phyloP scores from a whole-genome alignment of 2,113 vertebrate species.

The Marcusenius ussheri region DNA sequence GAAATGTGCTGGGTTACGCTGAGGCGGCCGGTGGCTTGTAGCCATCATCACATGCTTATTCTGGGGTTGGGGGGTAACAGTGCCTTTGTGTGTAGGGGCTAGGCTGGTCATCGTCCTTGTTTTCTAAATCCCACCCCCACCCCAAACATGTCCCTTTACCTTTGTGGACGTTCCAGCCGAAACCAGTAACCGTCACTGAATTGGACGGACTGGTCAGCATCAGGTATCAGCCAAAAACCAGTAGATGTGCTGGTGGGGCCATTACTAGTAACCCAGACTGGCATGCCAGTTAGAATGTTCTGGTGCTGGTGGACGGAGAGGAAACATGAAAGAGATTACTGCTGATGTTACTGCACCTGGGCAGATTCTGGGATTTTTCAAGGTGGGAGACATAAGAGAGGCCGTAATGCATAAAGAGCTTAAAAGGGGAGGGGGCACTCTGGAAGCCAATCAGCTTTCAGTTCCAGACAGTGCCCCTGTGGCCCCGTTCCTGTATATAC shows the following conservation, averaged over 20 bases:
- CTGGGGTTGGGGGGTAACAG: constrained; percentile 36
- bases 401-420: not conserved
- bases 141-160: not conserved
- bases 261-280: not conserved
- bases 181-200: not conserved
- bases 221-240: not conserved
- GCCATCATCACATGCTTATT: constrained; percentile 78
- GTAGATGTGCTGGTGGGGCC: not conserved
- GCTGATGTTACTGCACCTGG: not conserved
- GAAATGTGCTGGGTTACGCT: constrained; percentile 82
- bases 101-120: not conserved
- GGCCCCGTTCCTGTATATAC: not conserved
- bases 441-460: not conserved
- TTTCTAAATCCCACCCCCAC: not conserved
- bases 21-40: constrained; percentile 72
- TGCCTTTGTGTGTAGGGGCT: not conserved
- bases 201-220: not conserved
- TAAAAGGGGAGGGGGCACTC: not conserved
- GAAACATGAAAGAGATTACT: not conserved
- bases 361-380: not conserved
- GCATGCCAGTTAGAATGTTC: not conserved
- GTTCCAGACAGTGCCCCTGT: not conserved
- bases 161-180: not conserved
- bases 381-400: not conserved
- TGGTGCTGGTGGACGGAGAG: not conserved